Conservation (phyloP, 1,140 invertebrate species). For the Cherax destructor region DNA sequence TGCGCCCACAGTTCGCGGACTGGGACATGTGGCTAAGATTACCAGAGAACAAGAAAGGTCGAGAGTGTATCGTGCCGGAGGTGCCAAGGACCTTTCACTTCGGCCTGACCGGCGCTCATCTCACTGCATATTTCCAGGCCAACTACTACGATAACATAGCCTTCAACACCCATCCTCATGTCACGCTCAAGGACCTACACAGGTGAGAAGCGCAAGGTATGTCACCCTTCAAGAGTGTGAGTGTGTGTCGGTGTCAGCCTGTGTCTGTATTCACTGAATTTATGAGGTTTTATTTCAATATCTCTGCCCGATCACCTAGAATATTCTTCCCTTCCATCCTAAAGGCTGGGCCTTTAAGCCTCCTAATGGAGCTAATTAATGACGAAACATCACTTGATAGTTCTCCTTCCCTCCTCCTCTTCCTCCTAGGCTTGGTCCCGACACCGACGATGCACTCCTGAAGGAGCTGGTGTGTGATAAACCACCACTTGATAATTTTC, state of each 20-base stretch:
- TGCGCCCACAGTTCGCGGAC: conserved; percentile 79
- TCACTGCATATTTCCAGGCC: conserved; percentile 82
- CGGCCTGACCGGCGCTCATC: conserved; percentile 81
- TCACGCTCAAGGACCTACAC: conserved; percentile 79
- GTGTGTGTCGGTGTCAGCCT: neutral
- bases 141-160: conserved; percentile 81
- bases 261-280: too few relatives aligned
- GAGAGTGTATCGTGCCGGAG: conserved; percentile 83
- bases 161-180: conserved; percentile 78
- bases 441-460: conserved; percentile 38
- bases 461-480: conserved; percentile 9
- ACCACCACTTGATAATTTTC: conserved; percentile 17
- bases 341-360: too few relatives aligned
- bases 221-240: too few relatives aligned
- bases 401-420: too few relatives aligned
- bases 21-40: conserved; percentile 85
- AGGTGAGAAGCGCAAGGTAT: conserved; percentile 75
- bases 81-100: conserved; percentile 83
- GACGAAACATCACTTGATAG: too few relatives aligned
- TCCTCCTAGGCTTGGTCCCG: conserved; percentile 10
- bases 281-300: too few relatives aligned
- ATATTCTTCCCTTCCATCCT: too few relatives aligned
- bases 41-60: conserved; percentile 78
- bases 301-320: too few relatives aligned
- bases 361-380: too few relatives aligned